These are phyloP conservation scores for Diglossa cyanea DNA, from an alignment of 2,797 vertebrate genomes.

Conservation along the genomic window DNA sequence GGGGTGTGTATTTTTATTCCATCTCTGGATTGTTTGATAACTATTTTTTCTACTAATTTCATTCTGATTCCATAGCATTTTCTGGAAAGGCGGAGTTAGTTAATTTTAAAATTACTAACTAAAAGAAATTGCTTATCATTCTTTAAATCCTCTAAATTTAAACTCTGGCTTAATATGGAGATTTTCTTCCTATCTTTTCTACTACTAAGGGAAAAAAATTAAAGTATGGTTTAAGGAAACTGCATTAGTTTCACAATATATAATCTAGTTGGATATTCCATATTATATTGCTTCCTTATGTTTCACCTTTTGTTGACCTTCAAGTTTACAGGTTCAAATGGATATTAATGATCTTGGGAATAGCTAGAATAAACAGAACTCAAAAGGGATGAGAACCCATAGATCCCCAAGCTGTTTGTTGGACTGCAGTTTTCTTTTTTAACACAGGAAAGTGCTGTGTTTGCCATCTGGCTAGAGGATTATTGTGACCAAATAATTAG, in stretches of 20 bases:
- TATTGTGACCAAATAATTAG: background rate
- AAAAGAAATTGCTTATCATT: background rate
- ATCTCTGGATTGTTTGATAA: background rate
- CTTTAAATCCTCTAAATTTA: background rate
- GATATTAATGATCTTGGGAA: conserved; percentile 29
- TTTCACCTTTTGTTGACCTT: conserved; percentile 50
- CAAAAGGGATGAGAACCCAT: background rate
- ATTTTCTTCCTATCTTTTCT: background rate
- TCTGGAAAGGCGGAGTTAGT: background rate
- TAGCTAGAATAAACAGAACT: conserved; percentile 36
- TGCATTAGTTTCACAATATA: background rate
- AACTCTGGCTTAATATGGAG: background rate
- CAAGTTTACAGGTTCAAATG: conserved; percentile 36
- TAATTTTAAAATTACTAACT: background rate
- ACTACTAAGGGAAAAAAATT: background rate
- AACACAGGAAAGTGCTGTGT: background rate
- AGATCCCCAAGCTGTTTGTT: background rate
- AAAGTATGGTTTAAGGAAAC: background rate
- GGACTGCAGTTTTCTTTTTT: background rate
- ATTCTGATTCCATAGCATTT: background rate
- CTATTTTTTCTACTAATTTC: background rate
- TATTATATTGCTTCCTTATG: conserved; percentile 45
- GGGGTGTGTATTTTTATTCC: background rate
- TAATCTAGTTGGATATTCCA: background rate
- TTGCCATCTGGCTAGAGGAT: background rate